These are phyloP conservation scores for Schizothorax lantsangensis DNA, from an alignment of 2,797 vertebrate species.

Conservation along the genomic window DNA sequence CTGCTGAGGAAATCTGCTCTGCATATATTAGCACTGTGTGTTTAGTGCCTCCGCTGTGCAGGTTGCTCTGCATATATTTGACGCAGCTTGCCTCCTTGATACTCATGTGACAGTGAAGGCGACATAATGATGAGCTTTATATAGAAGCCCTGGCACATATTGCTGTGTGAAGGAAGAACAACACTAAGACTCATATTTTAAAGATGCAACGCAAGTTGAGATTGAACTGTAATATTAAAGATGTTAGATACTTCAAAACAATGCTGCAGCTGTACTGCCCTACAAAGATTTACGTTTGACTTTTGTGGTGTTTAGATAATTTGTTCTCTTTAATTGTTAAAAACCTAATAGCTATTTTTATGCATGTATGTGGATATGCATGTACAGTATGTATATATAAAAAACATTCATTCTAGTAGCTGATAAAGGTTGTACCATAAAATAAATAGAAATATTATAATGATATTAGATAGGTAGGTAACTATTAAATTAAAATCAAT, in stretches of 20 bases:
- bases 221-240: slow-evolving; percentile 31
- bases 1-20: slow-evolving; percentile 50
- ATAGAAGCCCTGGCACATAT: slow-evolving; percentile 45
- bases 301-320: not conserved
- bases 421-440: too few relatives aligned
- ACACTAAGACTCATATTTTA: slow-evolving; percentile 12
- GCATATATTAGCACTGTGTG: slow-evolving; percentile 51
- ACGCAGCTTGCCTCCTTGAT: slow-evolving; percentile 40
- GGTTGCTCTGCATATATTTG: slow-evolving; percentile 51
- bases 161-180: slow-evolving; percentile 9
- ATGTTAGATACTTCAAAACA: not conserved
- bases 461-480: too few relatives aligned
- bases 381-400: too few relatives aligned
- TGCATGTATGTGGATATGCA: not conserved
- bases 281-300: not conserved
- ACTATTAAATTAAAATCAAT: not conserved
- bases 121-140: slow-evolving; percentile 51
- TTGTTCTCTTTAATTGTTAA: not conserved
- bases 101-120: slow-evolving; percentile 47
- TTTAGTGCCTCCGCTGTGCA: slow-evolving; percentile 43
- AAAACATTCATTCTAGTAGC: too few relatives aligned
- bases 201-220: not conserved
- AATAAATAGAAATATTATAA: too few relatives aligned
- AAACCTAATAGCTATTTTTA: not conserved
- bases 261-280: too few relatives aligned